Conservation (phyloP, 2,797 vertebrate genomes). For the Helicolenus hilgendorfi region DNA sequence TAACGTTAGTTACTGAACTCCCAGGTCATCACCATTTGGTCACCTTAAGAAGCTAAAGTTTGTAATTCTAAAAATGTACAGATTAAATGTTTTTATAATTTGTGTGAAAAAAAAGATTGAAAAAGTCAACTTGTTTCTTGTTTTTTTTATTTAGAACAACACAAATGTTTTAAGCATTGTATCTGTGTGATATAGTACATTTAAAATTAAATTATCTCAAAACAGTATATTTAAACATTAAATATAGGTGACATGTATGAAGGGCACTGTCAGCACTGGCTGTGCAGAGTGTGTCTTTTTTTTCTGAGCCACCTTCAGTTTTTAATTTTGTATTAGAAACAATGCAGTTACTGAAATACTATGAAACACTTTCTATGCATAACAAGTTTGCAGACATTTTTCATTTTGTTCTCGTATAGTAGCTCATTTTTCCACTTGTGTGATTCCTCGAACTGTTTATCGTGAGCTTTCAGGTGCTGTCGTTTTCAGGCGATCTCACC, state of each 20-base stretch:
- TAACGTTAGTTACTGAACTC: not conserved
- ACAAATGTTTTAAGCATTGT: constrained; percentile 87
- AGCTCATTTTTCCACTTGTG: constrained; percentile 21
- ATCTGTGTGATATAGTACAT: constrained; percentile 90
- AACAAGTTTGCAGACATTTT: constrained; percentile 69
- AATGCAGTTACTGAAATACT: constrained; percentile 79
- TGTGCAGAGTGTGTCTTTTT: constrained; percentile 59
- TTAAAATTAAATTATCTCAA: constrained; percentile 91
- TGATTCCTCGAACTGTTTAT: constrained; percentile 8
- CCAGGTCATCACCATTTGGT: not conserved
- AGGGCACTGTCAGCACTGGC: constrained; percentile 66
- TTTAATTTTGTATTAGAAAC: constrained; percentile 78
- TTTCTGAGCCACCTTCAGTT: constrained; percentile 60
- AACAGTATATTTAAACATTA: constrained; percentile 88
- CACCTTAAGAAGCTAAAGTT: not conserved
- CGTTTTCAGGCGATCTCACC: constrained; percentile 41
- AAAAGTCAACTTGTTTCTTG: constrained; percentile 63
- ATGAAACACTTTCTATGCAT: constrained; percentile 80
- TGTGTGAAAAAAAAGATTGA: constrained; percentile 29
- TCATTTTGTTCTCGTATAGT: constrained; percentile 38
- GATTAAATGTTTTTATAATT: not conserved
- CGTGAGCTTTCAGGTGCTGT: constrained; percentile 24
- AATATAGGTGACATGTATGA: constrained; percentile 86
- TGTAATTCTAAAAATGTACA: not conserved
- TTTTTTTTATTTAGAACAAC: constrained; percentile 87